Percentiles rank a stretch among this genome's conserved stretches.
phyloP scores from a whole-genome alignment of 1,140 invertebrate genomes.

The Venustaconcha ellipsiformis region DNA sequence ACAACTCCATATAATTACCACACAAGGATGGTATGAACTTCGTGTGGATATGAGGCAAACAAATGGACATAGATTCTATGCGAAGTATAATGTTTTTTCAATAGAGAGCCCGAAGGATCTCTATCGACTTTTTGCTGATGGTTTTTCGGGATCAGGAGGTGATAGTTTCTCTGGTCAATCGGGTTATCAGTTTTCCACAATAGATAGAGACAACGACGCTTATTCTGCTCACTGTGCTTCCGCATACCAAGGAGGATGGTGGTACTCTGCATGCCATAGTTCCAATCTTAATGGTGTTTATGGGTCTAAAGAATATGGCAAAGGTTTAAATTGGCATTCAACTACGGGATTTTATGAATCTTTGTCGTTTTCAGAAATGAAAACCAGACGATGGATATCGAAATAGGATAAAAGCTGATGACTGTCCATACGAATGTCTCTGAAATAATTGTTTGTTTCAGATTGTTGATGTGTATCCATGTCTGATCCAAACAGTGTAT shows the following conservation, averaged over 20 bases:
- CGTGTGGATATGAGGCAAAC: constrained; percentile 24
- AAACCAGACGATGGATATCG: too few relatives aligned
- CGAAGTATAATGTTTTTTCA: constrained; percentile 1
- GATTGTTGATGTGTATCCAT: too few relatives aligned
- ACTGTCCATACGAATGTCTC: too few relatives aligned
- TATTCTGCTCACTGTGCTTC: constrained; percentile 75
- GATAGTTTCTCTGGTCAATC: constrained; percentile 62
- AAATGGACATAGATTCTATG: constrained; percentile 11
- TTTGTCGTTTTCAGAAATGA: too few relatives aligned
- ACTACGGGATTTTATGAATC: too few relatives aligned
- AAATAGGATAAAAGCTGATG: too few relatives aligned
- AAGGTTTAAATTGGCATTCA: too few relatives aligned
- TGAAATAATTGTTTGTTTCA: too few relatives aligned
- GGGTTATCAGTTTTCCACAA: constrained; percentile 73
- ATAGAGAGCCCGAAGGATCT: constrained; percentile 1
- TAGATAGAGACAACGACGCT: constrained; percentile 72
- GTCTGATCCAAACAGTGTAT: too few relatives aligned
- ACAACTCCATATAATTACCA: constrained; percentile 13
- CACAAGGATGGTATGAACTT: constrained; percentile 5
- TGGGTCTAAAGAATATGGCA: too few relatives aligned
- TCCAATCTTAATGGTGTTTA: constrained; percentile 75
- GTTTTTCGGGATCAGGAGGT: background rate
- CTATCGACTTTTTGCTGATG: background rate
- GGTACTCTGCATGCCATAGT: constrained; percentile 75
- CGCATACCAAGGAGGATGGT: constrained; percentile 72